phyloP scores from a whole-genome alignment of 2,888 invertebrate genomes.

The Melikaiella ostensackeni region DNA sequence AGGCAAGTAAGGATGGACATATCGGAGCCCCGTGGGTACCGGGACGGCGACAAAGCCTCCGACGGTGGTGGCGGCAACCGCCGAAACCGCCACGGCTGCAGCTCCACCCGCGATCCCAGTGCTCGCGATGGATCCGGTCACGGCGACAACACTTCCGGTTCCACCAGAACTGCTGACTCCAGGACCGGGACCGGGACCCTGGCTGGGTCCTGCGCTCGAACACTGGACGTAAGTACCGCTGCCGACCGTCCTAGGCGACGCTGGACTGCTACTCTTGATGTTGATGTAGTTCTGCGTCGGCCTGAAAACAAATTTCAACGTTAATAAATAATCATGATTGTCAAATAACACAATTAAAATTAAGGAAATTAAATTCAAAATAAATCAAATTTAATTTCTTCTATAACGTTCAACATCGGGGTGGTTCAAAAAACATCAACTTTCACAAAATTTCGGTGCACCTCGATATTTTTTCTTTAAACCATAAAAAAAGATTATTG shows the following conservation, averaged over 20 bases:
- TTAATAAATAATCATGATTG: neutral
- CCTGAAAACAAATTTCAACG: slow-evolving; percentile 61
- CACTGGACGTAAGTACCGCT: slow-evolving; percentile 68
- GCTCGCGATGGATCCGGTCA: slow-evolving; percentile 47
- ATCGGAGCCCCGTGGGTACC: slow-evolving; percentile 75
- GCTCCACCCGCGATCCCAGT: slow-evolving; percentile 51
- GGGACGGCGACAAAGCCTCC: slow-evolving; percentile 73
- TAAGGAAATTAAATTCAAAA: no score
- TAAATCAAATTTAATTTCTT: no score
- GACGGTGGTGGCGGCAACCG: slow-evolving; percentile 64
- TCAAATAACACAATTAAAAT: no score
- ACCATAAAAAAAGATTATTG: no score
- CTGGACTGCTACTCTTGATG: slow-evolving; percentile 74
- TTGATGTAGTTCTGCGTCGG: slow-evolving; percentile 73
- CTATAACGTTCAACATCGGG: no score
- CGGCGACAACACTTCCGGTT: slow-evolving; percentile 47
- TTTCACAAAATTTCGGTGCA: no score
- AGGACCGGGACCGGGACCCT: slow-evolving; percentile 36
- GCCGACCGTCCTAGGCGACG: slow-evolving; percentile 72
- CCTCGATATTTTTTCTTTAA: no score
- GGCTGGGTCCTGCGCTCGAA: slow-evolving; percentile 51
- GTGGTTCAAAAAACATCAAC: no score
- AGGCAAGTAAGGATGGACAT: slow-evolving; percentile 74
- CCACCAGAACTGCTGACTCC: slow-evolving; percentile 45
- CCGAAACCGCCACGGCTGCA: slow-evolving; percentile 51